These are phyloP conservation scores for Diabrotica virgifera DNA, from an alignment of 1,140 invertebrate genomes.

Conservation along the genomic window DNA sequence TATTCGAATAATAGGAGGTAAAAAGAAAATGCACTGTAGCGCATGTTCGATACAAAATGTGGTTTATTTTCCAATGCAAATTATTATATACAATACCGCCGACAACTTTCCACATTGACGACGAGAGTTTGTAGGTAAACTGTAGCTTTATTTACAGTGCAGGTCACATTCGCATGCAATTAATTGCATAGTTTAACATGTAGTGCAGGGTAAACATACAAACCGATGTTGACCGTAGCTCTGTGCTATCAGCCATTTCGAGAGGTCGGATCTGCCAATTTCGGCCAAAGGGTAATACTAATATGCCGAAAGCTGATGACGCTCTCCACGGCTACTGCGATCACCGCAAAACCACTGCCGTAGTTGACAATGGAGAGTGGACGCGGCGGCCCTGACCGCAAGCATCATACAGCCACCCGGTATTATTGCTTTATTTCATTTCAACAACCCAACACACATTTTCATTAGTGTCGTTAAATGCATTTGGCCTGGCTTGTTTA, in stretches of 20 bases:
- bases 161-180: slow-evolving; percentile 10
- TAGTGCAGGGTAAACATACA: slow-evolving; percentile 14
- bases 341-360: not conserved
- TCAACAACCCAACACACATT: slow-evolving; percentile 6
- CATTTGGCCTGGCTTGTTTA: not conserved
- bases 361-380: slow-evolving; percentile 12
- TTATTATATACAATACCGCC: too few relatives aligned
- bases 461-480: slow-evolving; percentile 12
- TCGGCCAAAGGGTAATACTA: slow-evolving; percentile 13
- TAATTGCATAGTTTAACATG: slow-evolving; percentile 12
- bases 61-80: too few relatives aligned
- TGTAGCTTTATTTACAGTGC: slow-evolving; percentile 6
- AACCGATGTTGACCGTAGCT: slow-evolving; percentile 15
- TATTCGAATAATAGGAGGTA: too few relatives aligned
- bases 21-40: too few relatives aligned
- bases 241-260: slow-evolving; percentile 6
- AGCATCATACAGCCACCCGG: slow-evolving; percentile 12
- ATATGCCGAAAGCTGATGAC: slow-evolving; percentile 9
- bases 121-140: slow-evolving; percentile 3
- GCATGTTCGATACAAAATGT: too few relatives aligned
- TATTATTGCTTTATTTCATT: slow-evolving; percentile 12
- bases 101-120: too few relatives aligned
- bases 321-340: slow-evolving; percentile 1
- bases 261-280: slow-evolving; percentile 12
- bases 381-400: slow-evolving; percentile 4